Base-by-base conservation (phyloP, 2,888 invertebrate genomes). In the Pterostichus niger region DNA sequence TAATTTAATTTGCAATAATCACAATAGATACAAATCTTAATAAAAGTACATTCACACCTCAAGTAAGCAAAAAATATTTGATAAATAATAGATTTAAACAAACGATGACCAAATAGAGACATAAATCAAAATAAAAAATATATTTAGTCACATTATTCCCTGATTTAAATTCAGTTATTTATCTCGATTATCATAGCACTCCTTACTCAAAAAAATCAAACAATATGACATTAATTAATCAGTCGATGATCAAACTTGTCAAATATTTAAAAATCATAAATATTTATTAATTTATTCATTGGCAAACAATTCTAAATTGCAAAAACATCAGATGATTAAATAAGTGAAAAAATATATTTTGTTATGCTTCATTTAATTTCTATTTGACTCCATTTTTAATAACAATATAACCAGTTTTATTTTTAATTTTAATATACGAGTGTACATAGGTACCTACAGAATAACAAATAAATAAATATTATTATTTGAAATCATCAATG, bases 11-110 rank as follows among this genome's bases (percentile, higher is more conserved):
- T 59, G 15, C n/a, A 17, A 59, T 59, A 10, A 24, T 59, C 31
- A 31, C 24, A 11, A 11, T 15, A 59, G 31, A 59, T 59, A 59
- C 9, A 6, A 59, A 59, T 59, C 10, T 31, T 31, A 59, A 59
- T 24, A 24, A 24, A 24, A 3, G 2, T 24, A 24, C 24, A 24
- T 3, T 59, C 31, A 11, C 24, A 59, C 24, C 31, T 59, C 0
- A 5, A 49, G 2, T 49, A 6, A 31, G 3, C 24, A 59, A 59
- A 59, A 10, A 59, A 59, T 59, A 1, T 31, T 31, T 59, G n/a
- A n/a, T n/a, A n/a, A n/a, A n/a, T 59, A 49, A n/a, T 11, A n/a
- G 49, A 49, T 49, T 49, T 49, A 49, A 49, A 49, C 49, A 59
- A 31, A 11, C 11, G 31, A 59, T 59, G 59, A 59, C 59, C 17